These are phyloP conservation scores for Peucedramus taeniatus DNA, from an alignment of 2,113 vertebrate genomes.

Conservation along the genomic window DNA sequence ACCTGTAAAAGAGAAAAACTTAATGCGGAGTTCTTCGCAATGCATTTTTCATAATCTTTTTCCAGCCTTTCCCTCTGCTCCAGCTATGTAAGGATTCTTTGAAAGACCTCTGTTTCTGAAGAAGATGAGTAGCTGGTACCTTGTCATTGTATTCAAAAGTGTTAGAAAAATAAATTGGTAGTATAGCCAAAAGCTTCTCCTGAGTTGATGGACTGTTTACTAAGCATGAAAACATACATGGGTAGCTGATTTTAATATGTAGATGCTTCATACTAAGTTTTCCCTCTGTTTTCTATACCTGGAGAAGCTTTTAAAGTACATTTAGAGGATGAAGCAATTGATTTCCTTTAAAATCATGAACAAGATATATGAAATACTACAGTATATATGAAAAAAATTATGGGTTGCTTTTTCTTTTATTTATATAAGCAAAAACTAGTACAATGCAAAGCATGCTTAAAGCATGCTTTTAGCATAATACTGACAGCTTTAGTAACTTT, in stretches of 20 bases:
- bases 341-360: neutral
- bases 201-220: neutral
- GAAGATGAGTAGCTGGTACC: neutral
- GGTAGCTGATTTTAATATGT: neutral
- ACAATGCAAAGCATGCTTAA: neutral
- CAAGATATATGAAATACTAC: neutral
- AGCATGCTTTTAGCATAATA: neutral
- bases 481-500: neutral
- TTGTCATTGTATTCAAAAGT: neutral
- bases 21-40: neutral
- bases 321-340: neutral
- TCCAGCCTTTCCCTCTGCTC: neutral
- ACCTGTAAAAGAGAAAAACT: neutral
- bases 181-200: neutral
- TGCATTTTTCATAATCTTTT: neutral
- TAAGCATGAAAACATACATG: neutral
- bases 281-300: neutral
- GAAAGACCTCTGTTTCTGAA: neutral
- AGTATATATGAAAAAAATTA: neutral
- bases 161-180: neutral
- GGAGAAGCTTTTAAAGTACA: neutral
- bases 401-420: neutral
- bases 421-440: neutral
- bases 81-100: neutral
- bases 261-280: neutral